These are phyloP conservation scores for Silurus asotus DNA, from an alignment of 2,113 vertebrate genomes.

Conservation along the genomic window DNA sequence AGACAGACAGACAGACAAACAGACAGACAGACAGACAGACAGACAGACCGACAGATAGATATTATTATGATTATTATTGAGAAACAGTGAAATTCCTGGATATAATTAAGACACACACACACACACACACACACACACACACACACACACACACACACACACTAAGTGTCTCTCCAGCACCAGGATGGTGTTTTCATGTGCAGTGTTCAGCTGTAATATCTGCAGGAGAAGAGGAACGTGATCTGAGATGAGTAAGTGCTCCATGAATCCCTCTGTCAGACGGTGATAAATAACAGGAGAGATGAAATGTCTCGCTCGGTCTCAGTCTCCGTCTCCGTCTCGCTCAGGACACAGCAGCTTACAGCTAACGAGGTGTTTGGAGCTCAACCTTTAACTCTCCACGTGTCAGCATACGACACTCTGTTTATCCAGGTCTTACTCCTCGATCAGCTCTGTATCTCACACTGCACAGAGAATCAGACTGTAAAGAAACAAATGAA, in stretches of 20 bases:
- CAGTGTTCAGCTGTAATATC: not conserved
- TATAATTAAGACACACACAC: too few relatives aligned
- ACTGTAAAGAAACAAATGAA: not conserved
- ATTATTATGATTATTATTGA: too few relatives aligned
- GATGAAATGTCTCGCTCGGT: slow-evolving; percentile 21
- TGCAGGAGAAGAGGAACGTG: not conserved
- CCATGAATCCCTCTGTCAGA: not conserved
- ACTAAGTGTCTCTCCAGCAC: too few relatives aligned
- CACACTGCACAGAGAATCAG: not conserved
- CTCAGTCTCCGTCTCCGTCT: not conserved
- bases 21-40: too few relatives aligned
- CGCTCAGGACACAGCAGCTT: not conserved
- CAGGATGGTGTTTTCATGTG: too few relatives aligned
- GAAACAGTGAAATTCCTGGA: too few relatives aligned
- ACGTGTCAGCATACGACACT: not conserved
- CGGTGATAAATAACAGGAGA: slow-evolving; percentile 16
- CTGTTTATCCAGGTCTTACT: not conserved
- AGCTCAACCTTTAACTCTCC: not conserved
- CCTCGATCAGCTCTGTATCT: not conserved
- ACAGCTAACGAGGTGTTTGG: not conserved
- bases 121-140: too few relatives aligned
- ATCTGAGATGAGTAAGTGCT: not conserved
- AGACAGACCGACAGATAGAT: too few relatives aligned
- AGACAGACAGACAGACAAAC: not conserved
- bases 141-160: too few relatives aligned